Percentiles rank a stretch among this genome's conserved stretches.
Conservation (phyloP, 2,113 vertebrate species). For the Romanogobio albipinnatus region DNA sequence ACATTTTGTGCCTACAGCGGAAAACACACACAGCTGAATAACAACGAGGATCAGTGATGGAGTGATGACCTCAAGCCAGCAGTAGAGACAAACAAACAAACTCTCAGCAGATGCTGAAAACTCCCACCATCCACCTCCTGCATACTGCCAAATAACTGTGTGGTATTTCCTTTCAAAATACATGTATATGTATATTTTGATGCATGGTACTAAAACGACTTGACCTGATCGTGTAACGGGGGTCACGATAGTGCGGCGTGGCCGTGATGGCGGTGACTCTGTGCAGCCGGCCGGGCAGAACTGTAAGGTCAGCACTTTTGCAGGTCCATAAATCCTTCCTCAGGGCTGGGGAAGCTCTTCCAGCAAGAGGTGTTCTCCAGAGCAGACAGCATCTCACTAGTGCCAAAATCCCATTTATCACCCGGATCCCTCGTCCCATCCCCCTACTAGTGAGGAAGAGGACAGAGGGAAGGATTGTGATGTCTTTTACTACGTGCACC, state of each 20-base stretch:
- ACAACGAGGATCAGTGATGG: constrained; percentile 30
- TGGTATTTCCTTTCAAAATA: neutral
- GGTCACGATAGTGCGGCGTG: neutral
- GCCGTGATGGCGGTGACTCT: neutral
- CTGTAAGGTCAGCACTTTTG: constrained; percentile 53
- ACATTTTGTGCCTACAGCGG: constrained; percentile 30
- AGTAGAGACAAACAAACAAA: constrained; percentile 37
- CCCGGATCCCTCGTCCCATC: neutral
- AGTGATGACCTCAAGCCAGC: constrained; percentile 19
- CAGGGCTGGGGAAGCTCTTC: neutral
- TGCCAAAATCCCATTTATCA: constrained; percentile 27
- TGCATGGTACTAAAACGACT: neutral
- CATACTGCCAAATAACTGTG: neutral
- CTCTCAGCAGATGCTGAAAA: constrained; percentile 13
- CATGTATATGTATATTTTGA: constrained; percentile 11
- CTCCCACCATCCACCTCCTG: neutral
- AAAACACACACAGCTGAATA: constrained; percentile 34
- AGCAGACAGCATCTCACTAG: constrained; percentile 14
- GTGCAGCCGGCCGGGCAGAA: neutral
- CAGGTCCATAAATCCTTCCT: constrained; percentile 42
- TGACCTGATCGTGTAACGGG: neutral
- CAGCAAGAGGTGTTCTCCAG: constrained; percentile 4
- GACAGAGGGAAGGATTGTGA: neutral
- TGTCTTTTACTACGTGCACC: neutral
- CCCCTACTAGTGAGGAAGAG: neutral